Evolutionary conservation across 2,888 invertebrate genomes (phyloP), one percentile per base, ranked within the genome.

Genomic region (Hirtodrosophila trivittata): DNA sequence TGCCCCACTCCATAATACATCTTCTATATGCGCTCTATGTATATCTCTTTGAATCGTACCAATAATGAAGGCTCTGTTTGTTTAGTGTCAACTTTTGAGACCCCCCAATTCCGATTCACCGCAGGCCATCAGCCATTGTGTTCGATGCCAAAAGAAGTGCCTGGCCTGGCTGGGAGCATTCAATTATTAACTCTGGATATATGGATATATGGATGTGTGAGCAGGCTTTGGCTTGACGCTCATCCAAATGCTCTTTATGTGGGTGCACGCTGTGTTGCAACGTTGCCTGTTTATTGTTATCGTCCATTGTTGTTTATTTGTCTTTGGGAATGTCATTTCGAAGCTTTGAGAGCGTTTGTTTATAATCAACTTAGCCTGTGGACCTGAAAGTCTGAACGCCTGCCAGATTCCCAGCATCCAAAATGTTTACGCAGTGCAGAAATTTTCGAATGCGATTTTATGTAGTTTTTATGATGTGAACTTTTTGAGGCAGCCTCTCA

Each of bases 291-390:
- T 76, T 76, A 66, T 72, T 68, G 52, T 69, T 65, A 50, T 47
- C 50, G 9, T 9, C 43, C 57, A 25, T 41, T 42, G 63, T 41
- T 41, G 66, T 77, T 81, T 85, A 66, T 82, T 80, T 80, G 59
- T 39, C 58, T 68, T 75, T 54, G 16, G 46, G 39, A 62, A 77
- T 81, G 43, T 26, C 39, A 56, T 58, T 52, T 58, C 30, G 18
- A 46, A 56, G 43, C 38, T 59, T 37, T 50, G 6, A 18, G 32
- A 4, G 49, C 21, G 13, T 77, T 77, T 80, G 78, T 85, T 80
- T 80, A 68, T 69, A 65, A 72, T 72, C 47, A 41, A 43, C 39
- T n/a, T n/a, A 21, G 18, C 39, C 41, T 38, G 30, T 25, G 47
- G 10, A 63, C 18, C 12, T 38, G 59, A 43, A 60, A 59, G 67